Percentiles rank a stretch among this genome's conserved stretches.
These are phyloP conservation scores for Leucopsar rothschildi DNA, from an alignment of 2,113 vertebrate species.

Conservation along the genomic window DNA sequence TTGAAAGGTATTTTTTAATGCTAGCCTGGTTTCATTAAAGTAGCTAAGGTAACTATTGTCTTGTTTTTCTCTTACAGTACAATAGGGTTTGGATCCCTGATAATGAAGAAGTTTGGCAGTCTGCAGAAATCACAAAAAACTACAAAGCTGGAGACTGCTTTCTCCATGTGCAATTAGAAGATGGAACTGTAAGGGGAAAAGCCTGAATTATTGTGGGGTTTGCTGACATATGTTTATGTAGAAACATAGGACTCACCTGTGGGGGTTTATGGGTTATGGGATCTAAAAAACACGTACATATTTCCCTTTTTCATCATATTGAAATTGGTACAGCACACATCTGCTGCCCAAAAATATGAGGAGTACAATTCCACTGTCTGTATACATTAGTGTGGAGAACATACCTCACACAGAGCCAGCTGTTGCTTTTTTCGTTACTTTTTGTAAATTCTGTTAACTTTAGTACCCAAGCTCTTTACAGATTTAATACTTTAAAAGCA, in stretches of 20 bases:
- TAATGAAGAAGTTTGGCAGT: conserved; percentile 88
- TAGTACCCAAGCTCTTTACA: neutral
- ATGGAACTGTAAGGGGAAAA: conserved; percentile 83
- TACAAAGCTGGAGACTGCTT: conserved; percentile 77
- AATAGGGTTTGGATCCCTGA: conserved; percentile 98
- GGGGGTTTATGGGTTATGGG: too few species aligned
- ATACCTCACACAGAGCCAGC: neutral
- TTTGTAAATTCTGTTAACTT: neutral
- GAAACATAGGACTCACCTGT: fast-evolving
- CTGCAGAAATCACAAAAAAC: conserved; percentile 88
- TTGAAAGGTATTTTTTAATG: neutral
- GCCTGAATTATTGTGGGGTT: neutral
- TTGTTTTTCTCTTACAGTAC: conserved; percentile 75
- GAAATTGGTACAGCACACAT: neutral
- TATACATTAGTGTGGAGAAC: neutral
- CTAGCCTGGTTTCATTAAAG: neutral
- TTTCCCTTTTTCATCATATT: neutral
- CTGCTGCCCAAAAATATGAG: neutral
- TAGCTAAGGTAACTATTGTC: neutral
- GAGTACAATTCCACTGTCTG: neutral
- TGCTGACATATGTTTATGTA: neutral
- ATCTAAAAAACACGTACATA: neutral
- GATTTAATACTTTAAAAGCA: neutral
- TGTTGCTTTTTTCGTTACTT: neutral
- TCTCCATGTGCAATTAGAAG: conserved; percentile 83